Conservation (phyloP, 2,113 vertebrate species). For the Lynx canadensis region DNA sequence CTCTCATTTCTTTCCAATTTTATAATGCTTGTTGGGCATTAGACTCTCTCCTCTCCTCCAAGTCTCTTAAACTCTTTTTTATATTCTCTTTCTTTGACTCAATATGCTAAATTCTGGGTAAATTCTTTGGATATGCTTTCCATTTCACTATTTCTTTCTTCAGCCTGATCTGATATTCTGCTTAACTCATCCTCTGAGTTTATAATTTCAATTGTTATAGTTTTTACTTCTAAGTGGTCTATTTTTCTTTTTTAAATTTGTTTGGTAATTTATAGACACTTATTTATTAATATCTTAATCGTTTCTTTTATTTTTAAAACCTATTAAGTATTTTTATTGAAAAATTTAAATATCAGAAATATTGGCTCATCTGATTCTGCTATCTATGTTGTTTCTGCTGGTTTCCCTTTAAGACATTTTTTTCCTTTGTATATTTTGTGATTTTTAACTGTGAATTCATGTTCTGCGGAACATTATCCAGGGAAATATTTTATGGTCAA, state of each 20-base stretch:
- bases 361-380: not conserved
- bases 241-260: not conserved
- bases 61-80: not conserved
- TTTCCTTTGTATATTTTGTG: not conserved
- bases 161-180: not conserved
- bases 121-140: not conserved
- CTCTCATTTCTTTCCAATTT: not conserved
- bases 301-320: not conserved
- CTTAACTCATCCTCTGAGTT: not conserved
- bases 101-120: not conserved
- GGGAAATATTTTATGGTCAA: not conserved
- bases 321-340: not conserved
- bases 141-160: not conserved
- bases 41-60: not conserved
- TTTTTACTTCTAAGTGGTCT: not conserved
- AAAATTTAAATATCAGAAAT: not conserved
- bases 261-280: not conserved
- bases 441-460: not conserved
- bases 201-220: not conserved
- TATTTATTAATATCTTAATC: not conserved
- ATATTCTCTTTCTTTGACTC: not conserved
- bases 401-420: not conserved
- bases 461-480: not conserved
- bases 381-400: not conserved
- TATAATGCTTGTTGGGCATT: not conserved